Conservation (phyloP, 2,888 invertebrate species). For the Deilephila porcellus region DNA sequence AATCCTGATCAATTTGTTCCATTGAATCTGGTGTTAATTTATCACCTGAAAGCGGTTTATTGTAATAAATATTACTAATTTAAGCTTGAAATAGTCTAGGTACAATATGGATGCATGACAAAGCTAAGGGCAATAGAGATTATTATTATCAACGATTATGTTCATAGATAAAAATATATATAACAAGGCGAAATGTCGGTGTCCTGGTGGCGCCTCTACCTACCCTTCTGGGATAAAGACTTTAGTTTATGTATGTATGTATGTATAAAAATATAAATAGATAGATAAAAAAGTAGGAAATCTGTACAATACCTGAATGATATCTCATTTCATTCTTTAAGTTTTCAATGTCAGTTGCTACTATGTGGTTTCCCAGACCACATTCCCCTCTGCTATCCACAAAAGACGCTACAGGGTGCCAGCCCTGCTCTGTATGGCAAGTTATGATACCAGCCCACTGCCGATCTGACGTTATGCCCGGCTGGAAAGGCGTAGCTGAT, state of each 20-base stretch:
- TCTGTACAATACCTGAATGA: conserved; percentile 71
- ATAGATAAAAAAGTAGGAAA: not conserved
- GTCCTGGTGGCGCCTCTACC: too few relatives aligned
- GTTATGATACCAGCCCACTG: conserved; percentile 88
- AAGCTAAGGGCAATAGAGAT: too few relatives aligned
- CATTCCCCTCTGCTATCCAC: conserved; percentile 85
- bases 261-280: not conserved
- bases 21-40: conserved; percentile 39
- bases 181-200: too few relatives aligned
- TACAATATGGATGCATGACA: too few relatives aligned
- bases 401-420: conserved; percentile 90
- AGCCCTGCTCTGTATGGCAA: conserved; percentile 87
- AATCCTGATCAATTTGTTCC: conserved; percentile 42
- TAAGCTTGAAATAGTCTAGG: too few relatives aligned
- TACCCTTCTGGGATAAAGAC: too few relatives aligned
- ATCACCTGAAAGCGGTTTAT: conserved; percentile 37
- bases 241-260: too few relatives aligned
- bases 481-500: conserved; percentile 43
- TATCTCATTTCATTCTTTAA: conserved; percentile 79
- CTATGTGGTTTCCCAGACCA: conserved; percentile 71
- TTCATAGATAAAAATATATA: too few relatives aligned
- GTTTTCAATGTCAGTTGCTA: conserved; percentile 82
- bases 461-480: conserved; percentile 46
- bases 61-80: too few relatives aligned
- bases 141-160: too few relatives aligned